Conservation (phyloP, 35 echinoderm and acorn worm species). For the Strongylocentrotus purpuratus region DNA sequence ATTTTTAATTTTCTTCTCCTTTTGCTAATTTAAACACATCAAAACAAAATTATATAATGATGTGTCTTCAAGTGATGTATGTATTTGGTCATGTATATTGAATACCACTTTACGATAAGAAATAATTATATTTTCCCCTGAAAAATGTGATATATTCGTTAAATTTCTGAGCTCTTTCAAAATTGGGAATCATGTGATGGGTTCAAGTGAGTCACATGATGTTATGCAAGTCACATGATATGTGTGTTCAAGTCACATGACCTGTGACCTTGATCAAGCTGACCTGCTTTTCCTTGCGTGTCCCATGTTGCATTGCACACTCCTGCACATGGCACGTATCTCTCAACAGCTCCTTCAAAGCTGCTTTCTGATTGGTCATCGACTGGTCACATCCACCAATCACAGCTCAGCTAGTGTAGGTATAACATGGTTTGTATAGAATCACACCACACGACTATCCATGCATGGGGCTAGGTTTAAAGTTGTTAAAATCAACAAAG, state of each 20-base stretch:
- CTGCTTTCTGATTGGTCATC: conserved; percentile 30
- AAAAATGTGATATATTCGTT: not conserved
- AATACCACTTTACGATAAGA: not conserved
- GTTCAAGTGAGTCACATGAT: not conserved
- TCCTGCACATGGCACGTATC: conserved; percentile 36
- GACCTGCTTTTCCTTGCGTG: conserved; percentile 44
- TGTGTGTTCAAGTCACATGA: not conserved
- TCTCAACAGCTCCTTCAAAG: not conserved
- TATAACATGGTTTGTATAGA: conserved; percentile 5
- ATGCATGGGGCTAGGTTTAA: too few relatives aligned
- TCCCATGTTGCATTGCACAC: conserved; percentile 60
- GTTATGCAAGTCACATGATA: not conserved
- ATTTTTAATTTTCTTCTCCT: too few relatives aligned
- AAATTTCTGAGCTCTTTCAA: not conserved
- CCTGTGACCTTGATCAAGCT: conserved; percentile 3
- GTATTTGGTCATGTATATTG: not conserved
- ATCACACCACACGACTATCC: too few relatives aligned
- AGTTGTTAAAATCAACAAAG: too few relatives aligned
- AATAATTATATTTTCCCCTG: too few relatives aligned
- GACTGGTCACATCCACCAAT: not conserved
- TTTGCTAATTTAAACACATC: too few relatives aligned
- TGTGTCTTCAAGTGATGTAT: too few relatives aligned
- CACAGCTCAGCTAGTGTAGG: conserved; percentile 20
- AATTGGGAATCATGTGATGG: not conserved
- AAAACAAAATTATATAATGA: too few relatives aligned